Base-by-base conservation (phyloP, 2,888 invertebrate species). In the Pandemis corylana region DNA sequence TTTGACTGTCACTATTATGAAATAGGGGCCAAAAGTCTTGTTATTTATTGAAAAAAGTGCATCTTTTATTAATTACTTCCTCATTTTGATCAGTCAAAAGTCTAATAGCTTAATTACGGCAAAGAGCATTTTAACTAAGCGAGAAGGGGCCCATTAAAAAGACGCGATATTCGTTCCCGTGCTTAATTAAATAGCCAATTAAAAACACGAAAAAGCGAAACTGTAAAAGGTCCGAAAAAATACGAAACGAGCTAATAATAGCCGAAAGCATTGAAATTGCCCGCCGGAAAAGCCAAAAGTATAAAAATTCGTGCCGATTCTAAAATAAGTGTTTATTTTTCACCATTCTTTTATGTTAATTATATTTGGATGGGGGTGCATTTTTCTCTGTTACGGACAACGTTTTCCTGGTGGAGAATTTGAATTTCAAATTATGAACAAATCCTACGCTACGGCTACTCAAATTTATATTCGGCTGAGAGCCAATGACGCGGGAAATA, bases 341-440 rank as follows among this genome's bases (percentile, higher is more conserved):
- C 80, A 77, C 81, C 82, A 85, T 88, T 89, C 89, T 89, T 89
- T 89, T 90, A 90, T 90, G 89, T 83, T 89, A 90, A 90, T 90
- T 90, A 87, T 86, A 88, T 90, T 88, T 88, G 88, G 85, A 89
- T 87, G 86, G 84, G 42, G 85, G 86, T 86, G 88, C 87, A 88
- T 89, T 90, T 89, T 89, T 88, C 85, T 84, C 84, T 87, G 87
- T 87, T 88, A 81, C 83, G 83, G 85, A 81, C 86, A 85, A 87
- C 89, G 85, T 87, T 89, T 88, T 88, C 86, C 88, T 87, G 87
- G 83, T 85, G 84, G 87, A 84, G 80, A 87, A 91, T 91, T 90
- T 91, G 89, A 91, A 90, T 84, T 91, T 91, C 90, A 91, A 90
- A 91, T 90, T 85, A 82, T 82, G 89, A 87, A 88, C 87, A 87